phyloP scores from a whole-genome alignment of 35 echinoderm and acorn worm species.

The Nesometra sesokonis region DNA sequence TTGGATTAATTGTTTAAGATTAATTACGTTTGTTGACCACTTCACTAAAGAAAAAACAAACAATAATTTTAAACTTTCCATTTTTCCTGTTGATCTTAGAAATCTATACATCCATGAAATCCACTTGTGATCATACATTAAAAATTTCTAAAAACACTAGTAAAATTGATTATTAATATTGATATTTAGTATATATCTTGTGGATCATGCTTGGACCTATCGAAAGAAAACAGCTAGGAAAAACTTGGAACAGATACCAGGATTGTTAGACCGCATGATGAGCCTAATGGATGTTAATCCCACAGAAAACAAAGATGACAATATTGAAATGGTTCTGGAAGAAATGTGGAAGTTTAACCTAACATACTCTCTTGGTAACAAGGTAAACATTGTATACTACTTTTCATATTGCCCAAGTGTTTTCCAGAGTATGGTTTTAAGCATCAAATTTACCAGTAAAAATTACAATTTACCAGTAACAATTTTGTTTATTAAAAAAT shows the following conservation, averaged over 20 bases:
- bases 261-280: slow-evolving; percentile 36
- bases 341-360: slow-evolving; percentile 53
- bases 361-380: slow-evolving; percentile 34
- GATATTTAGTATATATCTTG: slow-evolving; percentile 47
- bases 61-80: too few relatives aligned
- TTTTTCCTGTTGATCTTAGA: too few relatives aligned
- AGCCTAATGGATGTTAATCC: slow-evolving; percentile 16
- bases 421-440: not conserved
- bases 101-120: too few relatives aligned
- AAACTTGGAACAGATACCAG: slow-evolving; percentile 27
- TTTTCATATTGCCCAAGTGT: not conserved
- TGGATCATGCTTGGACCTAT: slow-evolving; percentile 76
- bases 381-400: slow-evolving; percentile 16
- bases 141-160: too few relatives aligned
- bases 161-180: not conserved
- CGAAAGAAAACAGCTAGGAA: slow-evolving; percentile 9
- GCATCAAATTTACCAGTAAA: too few relatives aligned
- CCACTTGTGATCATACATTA: too few relatives aligned
- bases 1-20: too few relatives aligned
- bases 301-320: not conserved
- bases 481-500: too few relatives aligned
- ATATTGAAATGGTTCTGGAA: slow-evolving; percentile 20
- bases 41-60: too few relatives aligned
- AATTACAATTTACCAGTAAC: too few relatives aligned
- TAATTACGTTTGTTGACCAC: too few relatives aligned